phyloP scores from a whole-genome alignment of 2,797 vertebrate species.

The Nyctalus aviator region DNA sequence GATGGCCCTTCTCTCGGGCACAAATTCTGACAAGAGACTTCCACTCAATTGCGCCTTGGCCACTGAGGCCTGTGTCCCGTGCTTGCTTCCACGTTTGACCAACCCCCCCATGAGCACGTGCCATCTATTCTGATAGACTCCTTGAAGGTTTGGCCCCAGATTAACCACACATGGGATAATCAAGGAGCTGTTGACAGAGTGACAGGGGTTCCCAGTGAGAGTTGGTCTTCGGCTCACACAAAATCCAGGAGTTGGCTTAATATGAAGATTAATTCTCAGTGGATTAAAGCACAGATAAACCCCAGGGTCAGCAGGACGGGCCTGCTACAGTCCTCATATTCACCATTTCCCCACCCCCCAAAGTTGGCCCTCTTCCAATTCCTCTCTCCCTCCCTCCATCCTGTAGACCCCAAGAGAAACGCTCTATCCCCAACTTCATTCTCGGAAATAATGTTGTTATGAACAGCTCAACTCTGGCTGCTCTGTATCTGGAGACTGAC shows the following conservation, averaged over 20 bases:
- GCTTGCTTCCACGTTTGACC: neutral
- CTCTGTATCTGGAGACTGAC: neutral
- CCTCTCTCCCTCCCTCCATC: neutral
- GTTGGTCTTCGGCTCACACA: neutral
- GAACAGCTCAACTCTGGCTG: neutral
- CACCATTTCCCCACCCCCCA: fast-evolving
- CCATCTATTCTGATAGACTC: neutral
- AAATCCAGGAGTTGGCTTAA: neutral
- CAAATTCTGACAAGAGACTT: neutral
- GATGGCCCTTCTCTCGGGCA: neutral
- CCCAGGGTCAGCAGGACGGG: neutral
- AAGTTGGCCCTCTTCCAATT: neutral
- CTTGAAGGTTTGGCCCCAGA: neutral
- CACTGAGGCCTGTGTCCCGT: too few species aligned
- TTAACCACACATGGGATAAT: neutral
- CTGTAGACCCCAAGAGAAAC: neutral
- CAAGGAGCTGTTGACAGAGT: neutral
- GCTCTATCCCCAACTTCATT: neutral
- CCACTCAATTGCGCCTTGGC: neutral
- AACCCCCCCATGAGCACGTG: neutral
- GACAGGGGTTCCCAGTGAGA: neutral
- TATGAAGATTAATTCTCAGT: neutral
- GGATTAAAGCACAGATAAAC: neutral
- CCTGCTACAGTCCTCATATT: neutral
- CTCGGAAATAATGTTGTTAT: neutral